Evolutionary conservation across 2,888 invertebrate genomes (phyloP), one percentile per base, ranked within the genome.

Genomic region (Bellardia bayeri): DNA sequence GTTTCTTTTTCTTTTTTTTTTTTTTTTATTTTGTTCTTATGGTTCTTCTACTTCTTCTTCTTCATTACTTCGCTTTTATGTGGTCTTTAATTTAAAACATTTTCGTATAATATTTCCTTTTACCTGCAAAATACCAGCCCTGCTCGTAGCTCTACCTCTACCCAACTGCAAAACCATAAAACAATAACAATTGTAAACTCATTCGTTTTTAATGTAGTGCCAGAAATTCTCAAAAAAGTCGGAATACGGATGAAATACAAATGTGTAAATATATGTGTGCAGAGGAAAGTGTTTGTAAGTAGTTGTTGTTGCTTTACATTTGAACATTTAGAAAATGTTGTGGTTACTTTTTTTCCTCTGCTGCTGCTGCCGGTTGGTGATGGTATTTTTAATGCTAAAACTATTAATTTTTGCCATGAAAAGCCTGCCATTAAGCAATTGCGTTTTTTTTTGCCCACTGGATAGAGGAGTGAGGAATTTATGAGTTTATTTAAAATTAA

Each of bases 171-270:
- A 3, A 61, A 13, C 40, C 61, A 33, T 82, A 63, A 56, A 63
- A 78, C 37, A 79, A 79, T 82, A 86, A 63, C 79, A 86, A 71
- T 86, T 82, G 69, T 71, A 71, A 76, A 68, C 75, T 80, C 83
- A 86, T 83, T 83, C 80, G 42, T 51, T 86, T 83, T 80, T 86
- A 86, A 86, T 86, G 83, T 49, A 83, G 71, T 80, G 75, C 83
- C 82, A 86, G 83, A 80, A 80, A 83, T 86, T 86, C 69, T 45
- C 37, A 81, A 56, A 63, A 37, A 58, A 58, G 7, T 56, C 2
- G 14, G 30, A 13, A 23, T 33, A 14, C 33, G 23, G 23, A 23
- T 23, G 23, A 23, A 23, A 23, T 23, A 23, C 23, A 23, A 7
- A n/a, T 82, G 23, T 49, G 3, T 11, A 16, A n/a, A 54, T 33